Percentiles rank a stretch among this genome's conserved stretches.
These are phyloP conservation scores for Drosophila atripex DNA, from an alignment of 2,888 invertebrate species.

Conservation along the genomic window DNA sequence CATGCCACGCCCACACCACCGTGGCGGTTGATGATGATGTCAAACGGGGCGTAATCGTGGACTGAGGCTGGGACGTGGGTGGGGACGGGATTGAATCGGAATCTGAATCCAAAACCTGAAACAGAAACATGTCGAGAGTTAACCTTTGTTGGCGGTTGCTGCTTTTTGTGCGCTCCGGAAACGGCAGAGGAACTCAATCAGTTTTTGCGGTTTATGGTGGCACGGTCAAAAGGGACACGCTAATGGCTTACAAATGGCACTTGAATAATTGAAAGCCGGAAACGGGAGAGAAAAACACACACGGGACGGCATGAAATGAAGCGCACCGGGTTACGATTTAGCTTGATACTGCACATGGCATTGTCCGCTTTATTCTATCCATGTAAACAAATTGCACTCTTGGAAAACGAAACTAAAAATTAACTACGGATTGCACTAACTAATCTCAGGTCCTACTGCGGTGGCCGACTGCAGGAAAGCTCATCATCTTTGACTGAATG, in stretches of 20 bases:
- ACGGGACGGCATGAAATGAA: slow-evolving; percentile 17
- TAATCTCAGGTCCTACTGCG: slow-evolving; percentile 3
- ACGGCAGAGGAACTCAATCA: slow-evolving; percentile 57
- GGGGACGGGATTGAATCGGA: slow-evolving; percentile 17
- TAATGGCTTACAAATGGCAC: slow-evolving; percentile 56
- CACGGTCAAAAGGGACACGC: slow-evolving; percentile 44
- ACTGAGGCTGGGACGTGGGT: slow-evolving; percentile 1
- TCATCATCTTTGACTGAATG: not conserved
- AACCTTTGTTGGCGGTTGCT: slow-evolving; percentile 59
- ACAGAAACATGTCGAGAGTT: slow-evolving; percentile 50
- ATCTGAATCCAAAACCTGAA: slow-evolving; percentile 22
- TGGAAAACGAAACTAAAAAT: slow-evolving; percentile 12
- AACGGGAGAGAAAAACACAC: slow-evolving; percentile 32
- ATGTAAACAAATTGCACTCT: slow-evolving; percentile 36
- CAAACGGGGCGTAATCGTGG: slow-evolving; percentile 20
- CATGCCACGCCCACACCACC: slow-evolving; percentile 51
- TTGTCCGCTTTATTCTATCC: slow-evolving; percentile 22
- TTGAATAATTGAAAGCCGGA: slow-evolving; percentile 66
- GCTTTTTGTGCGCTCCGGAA: slow-evolving; percentile 52
- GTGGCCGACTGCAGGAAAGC: slow-evolving; percentile 4
- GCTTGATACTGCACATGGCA: slow-evolving; percentile 19
- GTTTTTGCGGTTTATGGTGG: slow-evolving; percentile 61
- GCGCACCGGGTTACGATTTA: slow-evolving; percentile 4
- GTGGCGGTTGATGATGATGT: slow-evolving; percentile 31
- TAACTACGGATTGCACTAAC: slow-evolving; percentile 29